These are phyloP conservation scores for Zelostemma sp. DNA, from an alignment of 1,140 invertebrate genomes.

Conservation along the genomic window DNA sequence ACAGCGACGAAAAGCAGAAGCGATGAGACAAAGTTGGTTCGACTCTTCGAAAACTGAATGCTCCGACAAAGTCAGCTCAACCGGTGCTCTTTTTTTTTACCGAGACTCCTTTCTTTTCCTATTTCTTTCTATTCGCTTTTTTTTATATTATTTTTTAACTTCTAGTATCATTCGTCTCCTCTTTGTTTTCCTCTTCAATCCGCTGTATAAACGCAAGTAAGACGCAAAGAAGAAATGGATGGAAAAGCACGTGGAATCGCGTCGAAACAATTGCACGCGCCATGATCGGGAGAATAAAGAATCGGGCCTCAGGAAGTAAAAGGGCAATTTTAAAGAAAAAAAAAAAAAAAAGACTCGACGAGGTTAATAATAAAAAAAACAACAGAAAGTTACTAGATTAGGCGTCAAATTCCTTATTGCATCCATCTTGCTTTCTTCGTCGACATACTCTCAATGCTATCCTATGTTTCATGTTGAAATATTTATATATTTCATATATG, in stretches of 20 bases:
- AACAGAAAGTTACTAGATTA: conserved; percentile 29
- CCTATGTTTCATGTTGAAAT: conserved; percentile 41
- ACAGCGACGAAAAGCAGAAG: too few relatives aligned
- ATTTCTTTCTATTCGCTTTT: conserved; percentile 9
- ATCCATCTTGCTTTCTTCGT: conserved; percentile 32
- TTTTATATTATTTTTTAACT: conserved; percentile 25
- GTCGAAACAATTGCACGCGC: background rate
- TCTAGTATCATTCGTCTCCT: conserved; percentile 27
- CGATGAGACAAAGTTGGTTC: background rate
- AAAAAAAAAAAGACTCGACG: too few relatives aligned
- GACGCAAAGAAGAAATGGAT: conserved; percentile 24
- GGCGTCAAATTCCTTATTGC: conserved; percentile 40
- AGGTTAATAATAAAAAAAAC: too few relatives aligned
- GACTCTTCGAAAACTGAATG: conserved; percentile 37
- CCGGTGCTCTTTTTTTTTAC: conserved; percentile 24
- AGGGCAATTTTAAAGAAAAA: too few relatives aligned
- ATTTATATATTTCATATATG: conserved; percentile 28
- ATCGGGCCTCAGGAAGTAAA: conserved; percentile 12
- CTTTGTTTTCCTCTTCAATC: conserved; percentile 9
- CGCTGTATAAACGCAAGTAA: conserved; percentile 7
- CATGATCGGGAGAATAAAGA: background rate
- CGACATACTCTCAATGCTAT: conserved; percentile 32
- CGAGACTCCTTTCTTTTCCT: conserved; percentile 17
- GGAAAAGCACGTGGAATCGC: conserved; percentile 3
- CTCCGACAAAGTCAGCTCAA: conserved; percentile 41